Base-by-base conservation (phyloP, 2,888 invertebrate genomes). In the Podabrus alpinus region DNA sequence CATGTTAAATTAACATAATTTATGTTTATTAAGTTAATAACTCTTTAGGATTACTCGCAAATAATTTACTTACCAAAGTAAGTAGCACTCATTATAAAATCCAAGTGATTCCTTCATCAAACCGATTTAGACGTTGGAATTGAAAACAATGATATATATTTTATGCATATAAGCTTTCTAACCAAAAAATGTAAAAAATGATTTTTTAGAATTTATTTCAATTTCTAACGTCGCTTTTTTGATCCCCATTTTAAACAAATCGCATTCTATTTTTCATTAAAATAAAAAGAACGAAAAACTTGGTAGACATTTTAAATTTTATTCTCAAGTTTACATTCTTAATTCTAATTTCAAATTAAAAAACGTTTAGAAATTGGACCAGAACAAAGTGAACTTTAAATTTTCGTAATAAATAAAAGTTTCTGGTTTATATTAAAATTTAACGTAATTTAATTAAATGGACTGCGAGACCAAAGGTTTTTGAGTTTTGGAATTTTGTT, bases 21-120 rank as follows among this genome's bases (percentile, higher is more conserved):
- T 19, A 62, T 62, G 62, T 62, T 62, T 62, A 62, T 62, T 62
- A 19, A 62, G 62, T 62, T 62, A 62, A 62, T 62, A 62, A 62
- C 19, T 60, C 10, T 19, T 62, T 62, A 17, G 62, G 62, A 62
- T 62, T 62, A 62, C 16, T 19, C 17, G 19, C n/a, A 62, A 13
- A 17, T 62, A 62, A 62, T 62, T 62, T 29, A 29, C 29, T 29
- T 29, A 29, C 29, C 29, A 29, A 29, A 29, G 29, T 29, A 29
- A 29, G 29, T 29, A 29, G 29, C 29, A 29, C 29, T 29, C 4
- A 21, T 21, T 7, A 21, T 21, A 21, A 21, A 4, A 21, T 21
- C 3, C 21, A 21, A 7, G 21, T 21, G 29, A 29, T 29, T 29
- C 29, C 29, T 29, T 13, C 5, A 29, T 29, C 13, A 4, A 29